Conservation (phyloP, 2,888 invertebrate genomes). For the Seira sanloemensis region DNA sequence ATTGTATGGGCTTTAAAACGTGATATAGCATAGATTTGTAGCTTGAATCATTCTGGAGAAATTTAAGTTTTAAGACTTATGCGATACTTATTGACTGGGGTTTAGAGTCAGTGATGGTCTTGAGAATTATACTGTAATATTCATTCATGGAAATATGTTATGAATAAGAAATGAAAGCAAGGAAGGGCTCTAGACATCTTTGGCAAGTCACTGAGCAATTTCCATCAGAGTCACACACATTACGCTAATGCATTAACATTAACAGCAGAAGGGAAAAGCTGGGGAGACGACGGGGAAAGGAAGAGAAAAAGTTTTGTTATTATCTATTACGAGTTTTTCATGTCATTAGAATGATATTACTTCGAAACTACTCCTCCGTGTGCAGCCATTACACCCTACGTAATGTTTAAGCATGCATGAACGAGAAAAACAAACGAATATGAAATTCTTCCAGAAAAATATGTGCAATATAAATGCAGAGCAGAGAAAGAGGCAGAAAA, state of each 20-base stretch:
- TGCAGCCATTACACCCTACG: background rate
- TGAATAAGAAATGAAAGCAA: conserved; percentile 1
- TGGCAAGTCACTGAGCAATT: conserved; percentile 49
- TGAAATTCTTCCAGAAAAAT: background rate
- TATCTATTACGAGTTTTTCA: conserved; percentile 67
- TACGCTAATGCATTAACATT: conserved; percentile 40
- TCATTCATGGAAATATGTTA: background rate
- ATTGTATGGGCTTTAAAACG: too few species aligned
- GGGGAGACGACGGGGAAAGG: conserved; percentile 25
- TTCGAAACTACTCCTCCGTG: background rate
- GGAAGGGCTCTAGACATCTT: conserved; percentile 38
- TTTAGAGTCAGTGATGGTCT: too few species aligned
- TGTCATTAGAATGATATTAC: conserved; percentile 71
- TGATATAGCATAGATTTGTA: too few species aligned
- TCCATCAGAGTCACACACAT: conserved; percentile 46
- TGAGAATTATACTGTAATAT: background rate
- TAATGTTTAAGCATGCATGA: conserved; percentile 27
- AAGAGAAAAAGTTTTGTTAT: conserved; percentile 42
- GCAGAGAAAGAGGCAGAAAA: background rate
- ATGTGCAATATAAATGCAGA: background rate
- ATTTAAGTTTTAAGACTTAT: too few species aligned
- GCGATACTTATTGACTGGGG: too few species aligned
- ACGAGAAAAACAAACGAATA: conserved; percentile 15
- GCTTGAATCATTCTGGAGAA: too few species aligned
- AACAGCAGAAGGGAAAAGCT: background rate